phyloP scores from a whole-genome alignment of 2,113 vertebrate species.

The Corvus hawaiiensis region DNA sequence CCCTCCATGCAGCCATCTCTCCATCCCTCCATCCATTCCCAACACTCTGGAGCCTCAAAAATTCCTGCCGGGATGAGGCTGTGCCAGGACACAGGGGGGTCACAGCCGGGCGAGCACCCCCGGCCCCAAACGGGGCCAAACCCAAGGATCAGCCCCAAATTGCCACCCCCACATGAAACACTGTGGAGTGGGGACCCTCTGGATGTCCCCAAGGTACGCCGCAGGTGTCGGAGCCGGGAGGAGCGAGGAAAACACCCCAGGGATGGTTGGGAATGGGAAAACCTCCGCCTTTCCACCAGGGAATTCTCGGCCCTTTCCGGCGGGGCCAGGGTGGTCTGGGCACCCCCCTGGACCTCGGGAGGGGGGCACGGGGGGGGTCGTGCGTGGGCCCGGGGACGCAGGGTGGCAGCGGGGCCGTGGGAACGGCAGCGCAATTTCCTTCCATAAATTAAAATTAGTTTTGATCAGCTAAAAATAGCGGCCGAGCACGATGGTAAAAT shows the following conservation, averaged over 20 bases:
- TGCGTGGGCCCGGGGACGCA: slow-evolving; percentile 54
- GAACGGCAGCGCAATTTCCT: slow-evolving; percentile 80
- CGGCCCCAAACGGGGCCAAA: neutral
- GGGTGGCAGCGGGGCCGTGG: slow-evolving; percentile 77
- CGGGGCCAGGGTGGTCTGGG: neutral
- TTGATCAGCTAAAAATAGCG: slow-evolving; percentile 78
- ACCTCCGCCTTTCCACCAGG: neutral
- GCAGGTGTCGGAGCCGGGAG: fast-evolving
- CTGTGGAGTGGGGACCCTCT: fast-evolving
- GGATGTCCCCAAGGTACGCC: fast-evolving
- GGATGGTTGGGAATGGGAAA: neutral
- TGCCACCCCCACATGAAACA: fast-evolving
- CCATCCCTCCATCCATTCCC: neutral
- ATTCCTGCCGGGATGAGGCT: fast-evolving
- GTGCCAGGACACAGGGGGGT: fast-evolving
- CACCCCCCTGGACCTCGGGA: slow-evolving; percentile 9
- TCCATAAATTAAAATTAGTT: slow-evolving; percentile 74
- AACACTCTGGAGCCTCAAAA: neutral
- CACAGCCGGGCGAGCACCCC: fast-evolving
- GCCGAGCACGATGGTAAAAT: neutral
- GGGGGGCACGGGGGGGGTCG: slow-evolving; percentile 51
- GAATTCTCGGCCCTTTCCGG: neutral
- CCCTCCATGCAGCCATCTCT: neutral
- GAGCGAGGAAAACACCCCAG: neutral
- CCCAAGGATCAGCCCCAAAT: neutral